phyloP scores from a whole-genome alignment of 2,888 invertebrate genomes.

The Cataglyphis albicans region DNA sequence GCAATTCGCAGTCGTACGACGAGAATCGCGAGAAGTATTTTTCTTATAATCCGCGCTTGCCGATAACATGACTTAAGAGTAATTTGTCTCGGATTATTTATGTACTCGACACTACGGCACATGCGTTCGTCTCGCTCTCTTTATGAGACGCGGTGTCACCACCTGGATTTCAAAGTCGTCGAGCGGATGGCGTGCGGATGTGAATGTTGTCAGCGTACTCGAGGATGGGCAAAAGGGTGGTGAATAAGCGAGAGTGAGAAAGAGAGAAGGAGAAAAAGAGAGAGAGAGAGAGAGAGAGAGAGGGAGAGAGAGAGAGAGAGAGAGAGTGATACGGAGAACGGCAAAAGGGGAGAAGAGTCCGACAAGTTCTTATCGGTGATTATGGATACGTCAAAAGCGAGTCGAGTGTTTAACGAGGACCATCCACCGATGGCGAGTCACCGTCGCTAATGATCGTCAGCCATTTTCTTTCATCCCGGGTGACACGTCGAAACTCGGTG shows the following conservation, averaged over 20 bases:
- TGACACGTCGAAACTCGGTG: slow-evolving; percentile 76
- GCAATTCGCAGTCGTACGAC: slow-evolving; percentile 34
- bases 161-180: slow-evolving; percentile 57
- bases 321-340: slow-evolving; percentile 19
- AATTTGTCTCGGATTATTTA: slow-evolving; percentile 55
- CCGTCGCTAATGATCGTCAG: slow-evolving; percentile 80
- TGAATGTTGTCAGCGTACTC: slow-evolving; percentile 59
- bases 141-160: slow-evolving; percentile 57
- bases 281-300: background rate
- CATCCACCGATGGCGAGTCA: slow-evolving; percentile 78
- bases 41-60: slow-evolving; percentile 46
- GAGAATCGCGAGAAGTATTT: slow-evolving; percentile 26
- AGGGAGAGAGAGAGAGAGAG: slow-evolving; percentile 9
- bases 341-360: slow-evolving; percentile 34
- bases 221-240: slow-evolving; percentile 60
- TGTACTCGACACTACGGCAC: slow-evolving; percentile 51
- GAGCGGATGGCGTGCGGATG: slow-evolving; percentile 55
- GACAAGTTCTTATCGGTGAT: slow-evolving; percentile 77
- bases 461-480: slow-evolving; percentile 75
- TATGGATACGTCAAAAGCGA: slow-evolving; percentile 78
- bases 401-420: slow-evolving; percentile 78
- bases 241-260: slow-evolving; percentile 27
- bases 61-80: slow-evolving; percentile 56
- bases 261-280: slow-evolving; percentile 12
- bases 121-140: slow-evolving; percentile 49